Conservation (phyloP, 1,140 invertebrate genomes). For the Lutraria rhynchaena region DNA sequence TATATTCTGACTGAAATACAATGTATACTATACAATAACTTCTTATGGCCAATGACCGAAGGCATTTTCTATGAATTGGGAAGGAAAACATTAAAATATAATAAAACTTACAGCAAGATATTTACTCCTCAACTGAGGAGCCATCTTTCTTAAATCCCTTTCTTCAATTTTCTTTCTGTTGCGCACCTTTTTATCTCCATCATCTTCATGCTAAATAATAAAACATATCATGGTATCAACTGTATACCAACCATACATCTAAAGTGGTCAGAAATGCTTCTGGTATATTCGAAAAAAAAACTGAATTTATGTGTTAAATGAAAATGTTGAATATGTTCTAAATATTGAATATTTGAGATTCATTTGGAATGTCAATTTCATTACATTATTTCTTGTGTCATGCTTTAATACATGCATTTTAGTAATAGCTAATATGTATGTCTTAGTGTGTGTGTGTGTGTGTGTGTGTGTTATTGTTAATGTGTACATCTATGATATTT, state of each 20-base stretch:
- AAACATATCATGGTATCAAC: background rate
- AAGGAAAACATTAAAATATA: too few relatives aligned
- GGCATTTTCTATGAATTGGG: too few relatives aligned
- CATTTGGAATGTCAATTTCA: background rate
- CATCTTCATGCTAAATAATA: constrained; percentile 59
- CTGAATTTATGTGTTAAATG: background rate
- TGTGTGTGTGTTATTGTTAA: too few relatives aligned
- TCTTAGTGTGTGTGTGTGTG: too few relatives aligned
- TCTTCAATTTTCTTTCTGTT: constrained; percentile 70
- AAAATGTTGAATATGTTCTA: background rate
- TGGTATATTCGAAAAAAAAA: background rate
- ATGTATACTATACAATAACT: too few relatives aligned
- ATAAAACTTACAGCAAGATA: constrained; percentile 74
- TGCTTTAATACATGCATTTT: too few relatives aligned
- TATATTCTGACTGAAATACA: too few relatives aligned
- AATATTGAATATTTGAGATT: background rate
- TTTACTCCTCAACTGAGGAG: constrained; percentile 72
- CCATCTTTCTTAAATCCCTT: constrained; percentile 71
- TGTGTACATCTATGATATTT: too few relatives aligned
- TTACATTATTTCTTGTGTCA: too few relatives aligned
- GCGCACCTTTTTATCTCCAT: constrained; percentile 62
- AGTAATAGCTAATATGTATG: too few relatives aligned
- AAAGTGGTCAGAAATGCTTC: background rate
- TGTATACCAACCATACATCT: background rate
- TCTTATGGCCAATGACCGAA: too few relatives aligned